These are phyloP conservation scores for Pseudomyrmex dendroicus DNA, from an alignment of 1,140 invertebrate genomes.

Conservation along the genomic window DNA sequence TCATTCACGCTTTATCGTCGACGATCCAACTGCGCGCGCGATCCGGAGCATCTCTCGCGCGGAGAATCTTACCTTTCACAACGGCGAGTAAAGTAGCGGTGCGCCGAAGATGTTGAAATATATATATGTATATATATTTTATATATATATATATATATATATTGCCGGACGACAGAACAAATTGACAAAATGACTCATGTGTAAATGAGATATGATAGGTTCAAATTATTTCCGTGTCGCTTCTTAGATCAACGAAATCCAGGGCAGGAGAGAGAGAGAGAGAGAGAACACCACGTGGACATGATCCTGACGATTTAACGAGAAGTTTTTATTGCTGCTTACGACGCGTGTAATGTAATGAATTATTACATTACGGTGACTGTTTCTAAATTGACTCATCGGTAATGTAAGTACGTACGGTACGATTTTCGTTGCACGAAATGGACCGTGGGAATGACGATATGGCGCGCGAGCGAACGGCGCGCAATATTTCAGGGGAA, in stretches of 20 bases:
- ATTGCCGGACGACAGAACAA: slow-evolving; percentile 74
- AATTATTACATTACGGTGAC: not conserved
- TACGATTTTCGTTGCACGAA: slow-evolving; percentile 57
- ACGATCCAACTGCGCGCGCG: not conserved
- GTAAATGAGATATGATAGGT: slow-evolving; percentile 81
- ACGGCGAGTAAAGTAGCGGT: slow-evolving; percentile 39
- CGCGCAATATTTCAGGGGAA: slow-evolving; percentile 76
- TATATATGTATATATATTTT: not conserved
- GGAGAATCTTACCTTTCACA: slow-evolving; percentile 65
- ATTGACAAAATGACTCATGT: slow-evolving; percentile 78
- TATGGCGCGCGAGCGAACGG: slow-evolving; percentile 46
- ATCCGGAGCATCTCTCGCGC: not conserved
- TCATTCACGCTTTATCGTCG: not conserved
- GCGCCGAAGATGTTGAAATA: slow-evolving; percentile 68
- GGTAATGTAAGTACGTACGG: not conserved
- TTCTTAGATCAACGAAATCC: slow-evolving; percentile 64
- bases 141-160: not conserved
- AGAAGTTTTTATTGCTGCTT: not conserved
- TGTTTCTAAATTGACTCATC: not conserved
- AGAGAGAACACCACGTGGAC: not conserved
- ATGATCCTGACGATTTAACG: slow-evolving; percentile 2
- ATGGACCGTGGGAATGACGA: slow-evolving; percentile 73
- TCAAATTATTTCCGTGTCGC: slow-evolving; percentile 76
- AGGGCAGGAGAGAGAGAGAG: not conserved
- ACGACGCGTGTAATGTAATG: not conserved